Evolutionary conservation across 1,140 invertebrate species (phyloP).

Genomic region (Camponotus floridanus): DNA sequence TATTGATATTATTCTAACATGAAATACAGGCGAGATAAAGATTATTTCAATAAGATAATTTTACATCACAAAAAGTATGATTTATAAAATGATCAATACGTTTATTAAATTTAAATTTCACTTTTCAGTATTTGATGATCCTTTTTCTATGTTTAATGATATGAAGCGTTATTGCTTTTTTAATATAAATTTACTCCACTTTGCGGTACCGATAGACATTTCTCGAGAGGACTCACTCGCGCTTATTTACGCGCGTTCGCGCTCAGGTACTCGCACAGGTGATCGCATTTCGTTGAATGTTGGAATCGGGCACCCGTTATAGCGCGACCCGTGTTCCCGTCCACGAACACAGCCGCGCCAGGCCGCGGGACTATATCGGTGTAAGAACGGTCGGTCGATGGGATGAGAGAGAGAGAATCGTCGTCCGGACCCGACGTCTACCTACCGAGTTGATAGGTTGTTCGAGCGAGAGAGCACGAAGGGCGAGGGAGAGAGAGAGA

Average conservation of each 20-base stretch:
- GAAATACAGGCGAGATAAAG: neutral
- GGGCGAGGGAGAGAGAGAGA: constrained; percentile 71
- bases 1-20: neutral
- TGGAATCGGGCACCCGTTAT: constrained; percentile 75
- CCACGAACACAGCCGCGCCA: constrained; percentile 80
- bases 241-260: constrained; percentile 28
- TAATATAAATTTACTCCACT: neutral
- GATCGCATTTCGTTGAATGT: constrained; percentile 24
- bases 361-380: constrained; percentile 83
- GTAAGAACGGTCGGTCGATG: constrained; percentile 85
- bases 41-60: neutral
- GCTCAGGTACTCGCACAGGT: constrained; percentile 13
- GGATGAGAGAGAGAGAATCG: constrained; percentile 84
- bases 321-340: constrained; percentile 78
- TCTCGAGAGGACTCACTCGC: neutral
- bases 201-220: neutral
- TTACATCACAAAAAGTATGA: neutral
- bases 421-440: constrained; percentile 84
- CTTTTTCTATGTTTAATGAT: neutral
- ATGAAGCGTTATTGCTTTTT: neutral
- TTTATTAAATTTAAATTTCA: neutral
- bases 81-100: neutral
- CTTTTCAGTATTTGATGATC: neutral
- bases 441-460: constrained; percentile 86
- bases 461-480: constrained; percentile 82